A percentile compares a stretch with the other conserved stretches of the same genome.
phyloP scores from a whole-genome alignment of 92 coral and sea anemone genomes.

The Zoanthus solanderi region DNA sequence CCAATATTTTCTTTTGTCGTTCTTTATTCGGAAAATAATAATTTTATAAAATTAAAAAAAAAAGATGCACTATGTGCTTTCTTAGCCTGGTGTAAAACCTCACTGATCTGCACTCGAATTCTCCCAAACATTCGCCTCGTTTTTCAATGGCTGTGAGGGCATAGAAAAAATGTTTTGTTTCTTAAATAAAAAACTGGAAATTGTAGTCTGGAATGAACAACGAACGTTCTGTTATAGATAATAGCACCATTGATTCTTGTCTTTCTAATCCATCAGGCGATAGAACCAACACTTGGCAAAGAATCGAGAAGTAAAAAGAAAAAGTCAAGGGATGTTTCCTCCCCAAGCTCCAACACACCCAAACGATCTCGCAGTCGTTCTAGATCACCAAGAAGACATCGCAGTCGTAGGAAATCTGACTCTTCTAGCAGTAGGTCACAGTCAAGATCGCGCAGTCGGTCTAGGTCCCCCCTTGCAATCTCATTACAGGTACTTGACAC shows the following conservation, averaged over 20 bases:
- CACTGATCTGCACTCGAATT: no score
- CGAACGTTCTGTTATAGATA: neutral
- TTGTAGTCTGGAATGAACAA: no score
- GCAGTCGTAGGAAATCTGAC: conserved; percentile 50
- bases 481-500: conserved; percentile 33
- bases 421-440: conserved; percentile 27
- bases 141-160: no score
- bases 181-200: no score
- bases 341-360: conserved; percentile 52
- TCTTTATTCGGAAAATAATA: no score
- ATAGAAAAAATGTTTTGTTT: no score
- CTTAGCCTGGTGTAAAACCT: no score
- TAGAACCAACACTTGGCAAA: conserved; percentile 75
- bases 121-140: no score
- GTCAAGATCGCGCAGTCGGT: conserved; percentile 48
- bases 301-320: conserved; percentile 62
- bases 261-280: conserved; percentile 56
- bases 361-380: conserved; percentile 77
- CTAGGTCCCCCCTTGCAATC: conserved; percentile 23
- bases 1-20: no score
- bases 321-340: conserved; percentile 50
- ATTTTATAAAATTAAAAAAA: no score
- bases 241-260: no score
- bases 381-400: conserved; percentile 60
- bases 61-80: no score